These are phyloP conservation scores for Cricetomys ansorgei DNA, from an alignment of 2,113 vertebrate species.

Conservation along the genomic window DNA sequence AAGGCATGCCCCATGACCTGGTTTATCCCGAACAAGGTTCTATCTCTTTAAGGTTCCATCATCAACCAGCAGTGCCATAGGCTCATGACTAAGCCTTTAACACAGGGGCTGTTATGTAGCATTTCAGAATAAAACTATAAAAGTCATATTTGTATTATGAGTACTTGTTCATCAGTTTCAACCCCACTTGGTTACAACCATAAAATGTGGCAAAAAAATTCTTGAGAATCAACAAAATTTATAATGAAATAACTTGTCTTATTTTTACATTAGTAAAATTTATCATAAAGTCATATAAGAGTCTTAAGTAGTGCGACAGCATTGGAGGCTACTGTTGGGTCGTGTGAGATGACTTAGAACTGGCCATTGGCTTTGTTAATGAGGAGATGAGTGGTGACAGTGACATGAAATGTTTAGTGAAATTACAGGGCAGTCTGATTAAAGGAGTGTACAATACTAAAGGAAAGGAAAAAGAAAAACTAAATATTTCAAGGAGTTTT, in stretches of 20 bases:
- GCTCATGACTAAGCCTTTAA: neutral
- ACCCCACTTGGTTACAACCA: neutral
- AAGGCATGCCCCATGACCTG: neutral
- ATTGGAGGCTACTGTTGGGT: neutral
- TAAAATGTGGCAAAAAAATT: neutral
- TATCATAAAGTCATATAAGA: neutral
- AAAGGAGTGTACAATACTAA: neutral
- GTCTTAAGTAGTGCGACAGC: neutral
- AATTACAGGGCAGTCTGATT: neutral
- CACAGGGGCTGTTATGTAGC: neutral
- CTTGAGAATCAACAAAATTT: neutral
- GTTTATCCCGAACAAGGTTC: neutral
- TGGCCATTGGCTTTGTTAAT: neutral
- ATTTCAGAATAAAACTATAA: neutral
- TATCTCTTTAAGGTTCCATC: neutral
- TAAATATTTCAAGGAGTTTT: neutral
- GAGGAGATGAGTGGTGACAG: neutral
- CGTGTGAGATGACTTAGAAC: neutral
- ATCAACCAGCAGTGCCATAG: neutral
- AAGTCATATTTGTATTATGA: neutral
- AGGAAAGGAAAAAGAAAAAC: neutral
- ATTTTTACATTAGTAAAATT: neutral
- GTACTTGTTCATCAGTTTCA: neutral
- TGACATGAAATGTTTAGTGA: neutral
- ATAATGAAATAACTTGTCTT: neutral